A percentile compares a stretch with the other conserved stretches of the same genome.
phyloP scores from a whole-genome alignment of 2,888 invertebrate species.

The Sialis fuliginosa region DNA sequence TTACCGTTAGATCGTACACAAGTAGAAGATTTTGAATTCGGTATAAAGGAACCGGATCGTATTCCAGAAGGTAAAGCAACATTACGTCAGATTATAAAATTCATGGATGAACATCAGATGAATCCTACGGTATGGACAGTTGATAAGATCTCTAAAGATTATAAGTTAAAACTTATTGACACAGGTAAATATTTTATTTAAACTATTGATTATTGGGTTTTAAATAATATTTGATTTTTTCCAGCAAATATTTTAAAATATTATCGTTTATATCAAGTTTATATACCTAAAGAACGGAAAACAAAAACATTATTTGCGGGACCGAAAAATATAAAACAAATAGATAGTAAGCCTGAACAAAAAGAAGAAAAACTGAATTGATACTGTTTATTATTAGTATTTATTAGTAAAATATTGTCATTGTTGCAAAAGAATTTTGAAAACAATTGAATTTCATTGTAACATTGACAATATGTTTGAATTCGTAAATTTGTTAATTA shows the following conservation, averaged over 20 bases:
- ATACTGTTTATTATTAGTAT: too few species aligned
- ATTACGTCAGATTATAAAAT: constrained; percentile 41
- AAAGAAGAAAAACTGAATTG: too few species aligned
- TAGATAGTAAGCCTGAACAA: too few species aligned
- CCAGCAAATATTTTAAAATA: constrained; percentile 38
- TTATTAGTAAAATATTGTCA: too few species aligned
- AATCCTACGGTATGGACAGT: constrained; percentile 39
- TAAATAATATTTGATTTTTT: constrained; percentile 8
- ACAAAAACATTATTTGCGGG: constrained; percentile 20
- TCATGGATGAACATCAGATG: constrained; percentile 43
- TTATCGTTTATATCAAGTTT: constrained; percentile 47
- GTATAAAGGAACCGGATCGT: constrained; percentile 43
- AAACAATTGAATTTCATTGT: too few species aligned
- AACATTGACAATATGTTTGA: too few species aligned
- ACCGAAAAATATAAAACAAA: constrained; percentile 10
- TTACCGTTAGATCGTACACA: constrained; percentile 38
- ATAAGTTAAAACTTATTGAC: constrained; percentile 43
- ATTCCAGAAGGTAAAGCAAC: constrained; percentile 45
- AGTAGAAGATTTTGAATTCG: constrained; percentile 40
- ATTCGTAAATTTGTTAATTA: too few species aligned
- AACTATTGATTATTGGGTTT: background rate
- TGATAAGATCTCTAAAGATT: constrained; percentile 44
- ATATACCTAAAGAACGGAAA: constrained; percentile 31
- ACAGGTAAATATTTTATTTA: constrained; percentile 28
- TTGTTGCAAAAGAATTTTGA: too few species aligned